Percentiles rank a stretch among this genome's conserved stretches.
phyloP scores from a whole-genome alignment of 2,888 invertebrate species.

The Muscina levida region DNA sequence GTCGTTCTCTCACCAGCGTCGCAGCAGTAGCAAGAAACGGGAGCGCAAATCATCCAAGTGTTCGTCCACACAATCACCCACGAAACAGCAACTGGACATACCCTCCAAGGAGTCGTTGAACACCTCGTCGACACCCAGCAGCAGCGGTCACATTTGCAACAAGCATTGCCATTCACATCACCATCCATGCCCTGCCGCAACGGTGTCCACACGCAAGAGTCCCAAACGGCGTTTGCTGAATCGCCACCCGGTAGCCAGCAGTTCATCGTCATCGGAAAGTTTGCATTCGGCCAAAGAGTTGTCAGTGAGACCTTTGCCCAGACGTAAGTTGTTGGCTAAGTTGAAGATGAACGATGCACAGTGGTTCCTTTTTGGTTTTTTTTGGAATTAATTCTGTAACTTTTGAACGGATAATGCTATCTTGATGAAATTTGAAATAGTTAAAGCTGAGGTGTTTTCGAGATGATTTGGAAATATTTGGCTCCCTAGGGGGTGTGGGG shows the following conservation, averaged over 20 bases:
- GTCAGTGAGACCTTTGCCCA: constrained; percentile 71
- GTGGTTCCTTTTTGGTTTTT: too few species aligned
- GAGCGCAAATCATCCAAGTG: constrained; percentile 82
- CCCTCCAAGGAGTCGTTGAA: constrained; percentile 78
- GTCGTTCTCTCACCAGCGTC: constrained; percentile 82
- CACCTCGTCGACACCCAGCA: constrained; percentile 68
- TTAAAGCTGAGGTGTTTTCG: too few species aligned
- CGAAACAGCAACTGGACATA: constrained; percentile 83
- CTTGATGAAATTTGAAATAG: too few species aligned
- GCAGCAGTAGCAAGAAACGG: constrained; percentile 84
- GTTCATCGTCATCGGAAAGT: constrained; percentile 84
- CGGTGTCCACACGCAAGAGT: constrained; percentile 81
- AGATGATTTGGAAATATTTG: too few species aligned
- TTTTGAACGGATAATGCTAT: too few species aligned
- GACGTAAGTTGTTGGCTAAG: constrained; percentile 67
- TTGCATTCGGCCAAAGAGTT: constrained; percentile 81
- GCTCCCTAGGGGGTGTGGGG: too few species aligned
- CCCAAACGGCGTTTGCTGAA: constrained; percentile 82
- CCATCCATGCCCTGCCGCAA: constrained; percentile 76
- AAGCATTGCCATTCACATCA: constrained; percentile 73
- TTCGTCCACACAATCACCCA: constrained; percentile 72
- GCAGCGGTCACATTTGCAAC: constrained; percentile 69
- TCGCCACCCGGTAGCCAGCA: constrained; percentile 81
- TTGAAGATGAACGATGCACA: too few species aligned
- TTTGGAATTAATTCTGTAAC: too few species aligned